Evolutionary conservation across 2,797 vertebrate genomes (phyloP).

Genomic region (Crocidura indochinensis): DNA sequence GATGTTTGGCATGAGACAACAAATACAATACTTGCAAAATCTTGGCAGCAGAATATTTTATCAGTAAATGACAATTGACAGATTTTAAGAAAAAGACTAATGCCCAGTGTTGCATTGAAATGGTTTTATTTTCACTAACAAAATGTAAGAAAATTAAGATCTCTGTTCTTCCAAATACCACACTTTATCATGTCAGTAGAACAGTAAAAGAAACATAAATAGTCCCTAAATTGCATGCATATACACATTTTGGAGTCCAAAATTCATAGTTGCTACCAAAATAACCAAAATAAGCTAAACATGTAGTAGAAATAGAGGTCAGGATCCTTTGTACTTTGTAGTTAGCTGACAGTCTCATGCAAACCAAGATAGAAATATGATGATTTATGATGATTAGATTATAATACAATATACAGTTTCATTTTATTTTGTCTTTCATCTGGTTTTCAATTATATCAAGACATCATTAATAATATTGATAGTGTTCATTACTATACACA

Average conservation of each 20-base stretch:
- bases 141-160: slow-evolving; percentile 74
- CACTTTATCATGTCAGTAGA: slow-evolving; percentile 68
- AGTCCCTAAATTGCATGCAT: slow-evolving; percentile 67
- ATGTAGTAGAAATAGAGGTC: background rate
- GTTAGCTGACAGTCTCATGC: background rate
- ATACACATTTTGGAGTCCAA: background rate
- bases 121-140: slow-evolving; percentile 79
- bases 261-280: slow-evolving; percentile 43
- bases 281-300: background rate
- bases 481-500: background rate
- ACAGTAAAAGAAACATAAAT: slow-evolving; percentile 12
- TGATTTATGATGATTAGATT: background rate
- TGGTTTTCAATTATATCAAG: background rate
- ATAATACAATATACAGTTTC: background rate
- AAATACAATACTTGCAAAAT: slow-evolving; percentile 90
- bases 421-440: slow-evolving; percentile 9
- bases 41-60: slow-evolving; percentile 90
- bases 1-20: slow-evolving; percentile 91
- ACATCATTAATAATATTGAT: background rate
- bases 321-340: no score
- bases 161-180: slow-evolving; percentile 77
- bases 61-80: slow-evolving; percentile 91
- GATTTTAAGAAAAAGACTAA: slow-evolving; percentile 90
- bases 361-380: background rate
- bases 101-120: slow-evolving; percentile 86